phyloP scores from a whole-genome alignment of 1,140 invertebrate species.

The Branchinecta lindahli region DNA sequence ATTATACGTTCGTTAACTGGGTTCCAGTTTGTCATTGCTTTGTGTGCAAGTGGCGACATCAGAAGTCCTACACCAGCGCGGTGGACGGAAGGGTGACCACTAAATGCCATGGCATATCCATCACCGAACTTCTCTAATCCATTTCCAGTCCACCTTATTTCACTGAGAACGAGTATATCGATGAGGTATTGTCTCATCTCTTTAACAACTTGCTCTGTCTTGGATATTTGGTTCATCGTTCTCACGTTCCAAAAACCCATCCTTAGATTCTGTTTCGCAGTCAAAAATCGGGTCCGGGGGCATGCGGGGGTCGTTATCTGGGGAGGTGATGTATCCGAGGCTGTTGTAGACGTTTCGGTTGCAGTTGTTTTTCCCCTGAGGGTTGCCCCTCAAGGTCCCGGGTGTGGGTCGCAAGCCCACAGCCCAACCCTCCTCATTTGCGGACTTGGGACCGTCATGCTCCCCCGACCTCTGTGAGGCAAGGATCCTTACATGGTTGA shows the following conservation, averaged over 20 bases:
- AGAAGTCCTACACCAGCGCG: conserved; percentile 4
- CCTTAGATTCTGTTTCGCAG: conserved; percentile 8
- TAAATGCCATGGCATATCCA: conserved; percentile 8
- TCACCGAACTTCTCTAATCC: conserved; percentile 8
- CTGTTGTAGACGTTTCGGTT: too few relatives aligned
- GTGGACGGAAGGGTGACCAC: conserved; percentile 7
- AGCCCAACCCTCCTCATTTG: too few relatives aligned
- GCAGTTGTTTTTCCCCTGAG: too few relatives aligned
- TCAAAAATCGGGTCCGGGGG: conserved; percentile 8
- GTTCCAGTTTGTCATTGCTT: conserved; percentile 8
- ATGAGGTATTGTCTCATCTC: conserved; percentile 8
- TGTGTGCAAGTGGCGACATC: conserved; percentile 4
- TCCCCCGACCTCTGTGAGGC: too few relatives aligned
- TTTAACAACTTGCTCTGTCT: conserved; percentile 8
- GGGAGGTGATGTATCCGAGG: too few relatives aligned
- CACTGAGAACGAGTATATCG: conserved; percentile 5
- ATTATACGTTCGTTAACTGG: conserved; percentile 6
- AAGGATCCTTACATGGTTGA: too few relatives aligned
- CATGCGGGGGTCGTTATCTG: too few relatives aligned
- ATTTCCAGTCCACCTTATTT: conserved; percentile 5
- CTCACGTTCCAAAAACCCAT: conserved; percentile 5
- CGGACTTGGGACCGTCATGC: too few relatives aligned
- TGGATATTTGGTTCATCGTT: conserved; percentile 8
- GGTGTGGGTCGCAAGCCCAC: too few relatives aligned
- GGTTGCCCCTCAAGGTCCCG: too few relatives aligned